phyloP scores from a whole-genome alignment of 1,140 invertebrate species.

The Ectropis grisescens region DNA sequence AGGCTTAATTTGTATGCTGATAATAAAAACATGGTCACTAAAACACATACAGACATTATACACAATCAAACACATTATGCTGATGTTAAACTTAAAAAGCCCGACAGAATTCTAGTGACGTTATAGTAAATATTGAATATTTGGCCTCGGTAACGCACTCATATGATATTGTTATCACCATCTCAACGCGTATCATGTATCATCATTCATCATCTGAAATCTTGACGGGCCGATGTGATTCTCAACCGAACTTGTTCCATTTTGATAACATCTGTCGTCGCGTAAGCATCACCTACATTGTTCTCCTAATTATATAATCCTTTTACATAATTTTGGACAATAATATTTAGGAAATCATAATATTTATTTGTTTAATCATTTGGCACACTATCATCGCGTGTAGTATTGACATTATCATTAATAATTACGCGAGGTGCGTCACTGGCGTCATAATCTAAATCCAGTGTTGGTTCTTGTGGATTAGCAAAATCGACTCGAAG shows the following conservation, averaged over 20 bases:
- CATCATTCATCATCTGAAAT: slow-evolving; percentile 55
- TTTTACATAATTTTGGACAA: too few species aligned
- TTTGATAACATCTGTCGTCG: slow-evolving; percentile 26
- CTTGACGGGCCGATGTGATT: slow-evolving; percentile 35
- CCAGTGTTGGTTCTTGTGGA: too few species aligned
- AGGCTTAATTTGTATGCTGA: too few species aligned
- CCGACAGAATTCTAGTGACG: slow-evolving; percentile 5
- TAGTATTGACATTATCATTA: too few species aligned
- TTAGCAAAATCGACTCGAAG: slow-evolving; percentile 17
- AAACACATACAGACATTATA: too few species aligned
- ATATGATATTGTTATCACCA: neutral
- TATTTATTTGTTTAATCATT: too few species aligned
- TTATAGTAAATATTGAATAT: slow-evolving; percentile 12
- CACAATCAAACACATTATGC: too few species aligned
- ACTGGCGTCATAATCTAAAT: too few species aligned
- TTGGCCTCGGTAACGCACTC: neutral
- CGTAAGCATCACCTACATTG: slow-evolving; percentile 3
- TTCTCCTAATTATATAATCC: neutral
- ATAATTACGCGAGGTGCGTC: too few species aligned
- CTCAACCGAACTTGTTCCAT: slow-evolving; percentile 27
- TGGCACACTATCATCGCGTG: too few species aligned
- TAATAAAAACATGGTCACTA: too few species aligned
- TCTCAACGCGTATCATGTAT: slow-evolving; percentile 41
- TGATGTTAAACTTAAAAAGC: neutral
- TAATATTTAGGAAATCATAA: too few species aligned